Evolutionary conservation across 2,797 vertebrate genomes (phyloP).

Genomic region (Smutsia gigantea): DNA sequence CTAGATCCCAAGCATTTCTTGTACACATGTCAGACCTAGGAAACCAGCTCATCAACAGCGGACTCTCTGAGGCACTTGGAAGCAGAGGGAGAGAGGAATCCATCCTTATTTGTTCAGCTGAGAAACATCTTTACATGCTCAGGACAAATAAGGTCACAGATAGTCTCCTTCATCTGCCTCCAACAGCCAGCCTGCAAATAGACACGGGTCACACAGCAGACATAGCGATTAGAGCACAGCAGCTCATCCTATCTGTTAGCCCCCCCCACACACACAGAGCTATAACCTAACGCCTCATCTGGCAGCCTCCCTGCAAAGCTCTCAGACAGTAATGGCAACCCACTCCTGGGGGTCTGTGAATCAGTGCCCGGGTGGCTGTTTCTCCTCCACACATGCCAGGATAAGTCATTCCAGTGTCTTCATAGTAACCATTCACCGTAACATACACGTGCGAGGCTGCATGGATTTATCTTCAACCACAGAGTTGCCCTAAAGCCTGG

Average conservation of each 20-base stretch:
- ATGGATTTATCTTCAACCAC: background rate
- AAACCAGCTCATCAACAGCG: background rate
- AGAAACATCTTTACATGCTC: background rate
- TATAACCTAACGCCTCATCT: background rate
- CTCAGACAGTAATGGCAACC: background rate
- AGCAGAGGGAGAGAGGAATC: background rate
- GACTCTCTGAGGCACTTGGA: background rate
- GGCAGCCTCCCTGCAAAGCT: background rate
- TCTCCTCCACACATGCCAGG: background rate
- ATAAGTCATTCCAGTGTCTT: background rate
- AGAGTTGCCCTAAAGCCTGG: background rate
- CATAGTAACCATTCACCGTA: background rate
- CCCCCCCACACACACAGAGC: no score
- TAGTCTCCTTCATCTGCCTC: background rate
- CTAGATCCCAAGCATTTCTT: no score
- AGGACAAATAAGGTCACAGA: background rate
- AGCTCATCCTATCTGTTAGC: background rate
- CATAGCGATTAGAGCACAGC: background rate
- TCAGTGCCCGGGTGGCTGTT: background rate
- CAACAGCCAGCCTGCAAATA: background rate
- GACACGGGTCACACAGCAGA: background rate
- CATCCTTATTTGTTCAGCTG: background rate
- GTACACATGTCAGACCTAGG: background rate
- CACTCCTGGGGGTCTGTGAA: background rate
- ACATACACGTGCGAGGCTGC: fast-evolving